phyloP scores from a whole-genome alignment of 2,113 vertebrate species.

The Laticauda laticaudata region DNA sequence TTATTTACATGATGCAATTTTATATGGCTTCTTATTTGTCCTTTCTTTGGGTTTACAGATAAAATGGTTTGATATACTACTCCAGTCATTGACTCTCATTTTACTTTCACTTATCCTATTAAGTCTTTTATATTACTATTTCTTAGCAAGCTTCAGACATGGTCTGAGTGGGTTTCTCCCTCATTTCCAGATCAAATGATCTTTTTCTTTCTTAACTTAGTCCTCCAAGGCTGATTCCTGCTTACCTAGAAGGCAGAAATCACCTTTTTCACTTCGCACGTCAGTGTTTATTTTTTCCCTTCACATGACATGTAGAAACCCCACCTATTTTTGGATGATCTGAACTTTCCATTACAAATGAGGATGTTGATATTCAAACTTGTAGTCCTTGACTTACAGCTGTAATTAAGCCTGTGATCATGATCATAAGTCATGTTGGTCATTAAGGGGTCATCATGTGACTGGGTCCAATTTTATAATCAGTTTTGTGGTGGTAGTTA shows the following conservation, averaged over 20 bases:
- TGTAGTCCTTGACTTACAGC: too few relatives aligned
- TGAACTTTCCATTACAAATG: neutral
- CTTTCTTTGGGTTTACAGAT: neutral
- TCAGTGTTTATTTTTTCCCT: neutral
- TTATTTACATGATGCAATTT: neutral
- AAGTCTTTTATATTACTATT: neutral
- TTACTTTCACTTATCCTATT: neutral
- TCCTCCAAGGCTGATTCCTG: too few relatives aligned
- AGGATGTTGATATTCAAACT: neutral
- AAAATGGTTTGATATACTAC: neutral
- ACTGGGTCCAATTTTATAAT: too few relatives aligned
- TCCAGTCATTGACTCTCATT: neutral
- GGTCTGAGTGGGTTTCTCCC: neutral
- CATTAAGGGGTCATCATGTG: too few relatives aligned
- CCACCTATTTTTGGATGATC: neutral
- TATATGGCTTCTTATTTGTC: neutral
- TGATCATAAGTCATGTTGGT: too few relatives aligned
- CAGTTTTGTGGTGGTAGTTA: too few relatives aligned
- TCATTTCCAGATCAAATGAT: neutral
- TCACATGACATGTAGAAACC: neutral
- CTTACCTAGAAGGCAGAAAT: neutral
- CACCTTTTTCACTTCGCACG: neutral
- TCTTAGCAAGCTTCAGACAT: neutral
- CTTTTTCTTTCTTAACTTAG: neutral
- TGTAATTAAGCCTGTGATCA: too few relatives aligned